A percentile compares a stretch with the other conserved stretches of the same genome.
These are phyloP conservation scores for Scalopus aquaticus DNA, from an alignment of 2,113 vertebrate genomes.

Conservation along the genomic window DNA sequence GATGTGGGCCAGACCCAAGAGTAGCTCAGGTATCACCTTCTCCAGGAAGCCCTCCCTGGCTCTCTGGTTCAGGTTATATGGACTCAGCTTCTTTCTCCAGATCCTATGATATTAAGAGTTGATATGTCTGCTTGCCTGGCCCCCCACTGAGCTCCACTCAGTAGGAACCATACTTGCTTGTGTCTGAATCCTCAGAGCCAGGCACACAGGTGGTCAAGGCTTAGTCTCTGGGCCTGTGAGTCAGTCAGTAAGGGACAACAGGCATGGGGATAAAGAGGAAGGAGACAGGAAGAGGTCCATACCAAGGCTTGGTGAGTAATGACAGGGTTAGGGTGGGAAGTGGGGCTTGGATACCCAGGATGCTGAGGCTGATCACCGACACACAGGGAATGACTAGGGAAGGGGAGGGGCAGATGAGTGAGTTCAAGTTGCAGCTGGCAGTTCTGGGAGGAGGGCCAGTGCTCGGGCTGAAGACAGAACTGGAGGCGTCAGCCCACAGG, in stretches of 20 bases:
- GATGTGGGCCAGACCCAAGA: neutral
- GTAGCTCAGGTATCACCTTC: neutral
- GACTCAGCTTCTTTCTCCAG: neutral
- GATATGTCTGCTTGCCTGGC: neutral
- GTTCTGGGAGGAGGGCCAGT: neutral
- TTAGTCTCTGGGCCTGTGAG: neutral
- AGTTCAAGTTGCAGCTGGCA: neutral
- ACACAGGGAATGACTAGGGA: neutral
- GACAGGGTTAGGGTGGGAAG: too few species aligned
- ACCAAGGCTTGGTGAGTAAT: neutral
- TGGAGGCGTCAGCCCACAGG: fast-evolving
- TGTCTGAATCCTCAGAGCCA: neutral
- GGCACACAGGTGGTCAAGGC: neutral
- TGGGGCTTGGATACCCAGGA: neutral
- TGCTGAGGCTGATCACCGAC: neutral
- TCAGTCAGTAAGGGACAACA: neutral
- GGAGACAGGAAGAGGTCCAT: neutral
- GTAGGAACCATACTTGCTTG: neutral
- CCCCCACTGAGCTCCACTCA: neutral
- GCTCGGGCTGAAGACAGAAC: too few species aligned
- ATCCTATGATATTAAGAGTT: too few species aligned
- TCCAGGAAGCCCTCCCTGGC: neutral
- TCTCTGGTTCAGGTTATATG: fast-evolving
- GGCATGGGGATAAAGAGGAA: neutral
- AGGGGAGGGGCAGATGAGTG: neutral